phyloP scores from a whole-genome alignment of 2,888 invertebrate genomes.

The Andrena camellia region DNA sequence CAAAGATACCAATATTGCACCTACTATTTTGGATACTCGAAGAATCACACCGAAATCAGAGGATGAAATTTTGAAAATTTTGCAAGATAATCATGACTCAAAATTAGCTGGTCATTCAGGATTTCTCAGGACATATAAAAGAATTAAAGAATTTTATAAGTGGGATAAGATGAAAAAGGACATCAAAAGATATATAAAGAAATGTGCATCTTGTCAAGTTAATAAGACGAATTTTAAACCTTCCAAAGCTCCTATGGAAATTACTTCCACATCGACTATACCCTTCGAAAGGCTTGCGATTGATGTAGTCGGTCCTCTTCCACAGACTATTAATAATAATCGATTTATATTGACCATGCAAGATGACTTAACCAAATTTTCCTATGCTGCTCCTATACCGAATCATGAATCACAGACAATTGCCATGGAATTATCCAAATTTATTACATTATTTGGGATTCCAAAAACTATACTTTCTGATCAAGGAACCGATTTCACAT shows the following conservation, averaged over 20 bases:
- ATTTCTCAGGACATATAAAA: conserved; percentile 19
- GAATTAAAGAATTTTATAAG: conserved; percentile 28
- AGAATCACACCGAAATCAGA: background rate
- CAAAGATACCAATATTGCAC: conserved; percentile 9
- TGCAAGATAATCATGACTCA: background rate
- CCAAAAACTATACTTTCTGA: conserved; percentile 24
- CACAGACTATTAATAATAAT: conserved; percentile 25
- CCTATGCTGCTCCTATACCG: conserved; percentile 13
- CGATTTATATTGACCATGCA: conserved; percentile 24
- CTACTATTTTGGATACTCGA: background rate
- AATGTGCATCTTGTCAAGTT: conserved; percentile 21
- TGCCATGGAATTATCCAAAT: conserved; percentile 20
- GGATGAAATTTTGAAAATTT: conserved; percentile 9
- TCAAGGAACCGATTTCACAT: conserved; percentile 26
- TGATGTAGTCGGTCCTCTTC: conserved; percentile 23
- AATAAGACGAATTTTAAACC: conserved; percentile 22
- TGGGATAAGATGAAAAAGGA: conserved; percentile 27
- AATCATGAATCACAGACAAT: conserved; percentile 24
- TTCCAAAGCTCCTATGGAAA: conserved; percentile 25
- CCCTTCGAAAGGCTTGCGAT: conserved; percentile 11
- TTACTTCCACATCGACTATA: conserved; percentile 12
- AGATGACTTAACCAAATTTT: conserved; percentile 30
- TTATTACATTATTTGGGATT: conserved; percentile 31
- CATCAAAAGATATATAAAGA: conserved; percentile 25
- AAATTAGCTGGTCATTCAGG: conserved; percentile 28